A percentile compares a stretch with the other conserved stretches of the same genome.
Evolutionary conservation across 2,888 invertebrate species (phyloP).

Genomic region (Cerastoderma edule): DNA sequence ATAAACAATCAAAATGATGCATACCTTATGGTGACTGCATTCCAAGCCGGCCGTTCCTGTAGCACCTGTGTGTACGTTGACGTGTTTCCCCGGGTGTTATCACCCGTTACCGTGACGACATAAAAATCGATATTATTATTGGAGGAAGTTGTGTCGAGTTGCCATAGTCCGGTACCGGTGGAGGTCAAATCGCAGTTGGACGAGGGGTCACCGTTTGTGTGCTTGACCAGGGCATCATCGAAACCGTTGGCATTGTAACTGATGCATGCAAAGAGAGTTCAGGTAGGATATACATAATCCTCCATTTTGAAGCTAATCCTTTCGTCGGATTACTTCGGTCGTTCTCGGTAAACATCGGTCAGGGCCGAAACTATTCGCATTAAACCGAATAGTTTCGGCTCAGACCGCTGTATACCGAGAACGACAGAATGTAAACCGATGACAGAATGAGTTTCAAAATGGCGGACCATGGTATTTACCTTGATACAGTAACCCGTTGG

Average conservation of each 20-base stretch:
- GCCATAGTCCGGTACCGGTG: not conserved
- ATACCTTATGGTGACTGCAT: conserved; percentile 6
- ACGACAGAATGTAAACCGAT: too few relatives aligned
- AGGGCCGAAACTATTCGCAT: too few relatives aligned
- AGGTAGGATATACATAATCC: too few relatives aligned
- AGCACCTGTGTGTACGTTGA: conserved; percentile 45
- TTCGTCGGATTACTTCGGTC: too few relatives aligned
- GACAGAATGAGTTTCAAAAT: too few relatives aligned
- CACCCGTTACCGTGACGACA: conserved; percentile 43
- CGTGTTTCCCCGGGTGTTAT: conserved; percentile 35
- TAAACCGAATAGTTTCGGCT: too few relatives aligned
- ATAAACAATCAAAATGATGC: too few relatives aligned
- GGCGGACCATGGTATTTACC: too few relatives aligned
- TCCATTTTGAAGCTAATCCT: too few relatives aligned
- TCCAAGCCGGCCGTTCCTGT: not conserved
- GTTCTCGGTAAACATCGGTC: too few relatives aligned
- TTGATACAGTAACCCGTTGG: too few relatives aligned
- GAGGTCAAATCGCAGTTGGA: not conserved
- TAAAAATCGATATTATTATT: conserved; percentile 29
- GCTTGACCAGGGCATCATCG: conserved; percentile 1
- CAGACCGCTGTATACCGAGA: too few relatives aligned
- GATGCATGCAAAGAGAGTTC: not conserved
- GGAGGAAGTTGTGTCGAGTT: not conserved
- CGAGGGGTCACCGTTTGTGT: not conserved
- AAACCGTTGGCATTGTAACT: conserved; percentile 1